These are phyloP conservation scores for Urocynchramus pylzowi DNA, from an alignment of 2,113 vertebrate genomes.

Conservation along the genomic window DNA sequence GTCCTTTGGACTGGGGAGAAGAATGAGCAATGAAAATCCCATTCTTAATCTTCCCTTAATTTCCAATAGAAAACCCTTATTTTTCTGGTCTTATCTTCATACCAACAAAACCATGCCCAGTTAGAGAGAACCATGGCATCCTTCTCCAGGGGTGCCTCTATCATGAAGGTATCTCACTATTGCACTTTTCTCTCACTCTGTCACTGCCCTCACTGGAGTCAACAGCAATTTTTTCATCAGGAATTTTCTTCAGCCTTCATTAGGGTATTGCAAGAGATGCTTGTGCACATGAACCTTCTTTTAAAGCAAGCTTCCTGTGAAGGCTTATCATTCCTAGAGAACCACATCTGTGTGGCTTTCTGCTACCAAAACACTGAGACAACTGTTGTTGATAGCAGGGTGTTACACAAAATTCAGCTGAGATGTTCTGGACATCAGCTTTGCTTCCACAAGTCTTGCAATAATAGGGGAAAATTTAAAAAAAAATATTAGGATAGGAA, in stretches of 20 bases:
- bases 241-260: neutral
- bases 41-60: neutral
- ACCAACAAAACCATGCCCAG: neutral
- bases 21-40: neutral
- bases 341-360: neutral
- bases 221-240: neutral
- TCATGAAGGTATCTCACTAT: neutral
- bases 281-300: neutral
- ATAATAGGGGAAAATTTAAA: neutral
- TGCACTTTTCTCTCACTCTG: neutral
- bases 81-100: neutral
- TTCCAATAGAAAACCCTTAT: neutral
- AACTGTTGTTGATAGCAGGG: neutral
- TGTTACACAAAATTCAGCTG: neutral
- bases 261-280: neutral
- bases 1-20: neutral
- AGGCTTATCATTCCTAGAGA: neutral
- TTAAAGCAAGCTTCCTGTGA: neutral
- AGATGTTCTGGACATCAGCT: neutral
- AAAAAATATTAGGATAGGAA: neutral
- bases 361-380: neutral
- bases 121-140: neutral
- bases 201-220: neutral
- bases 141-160: neutral
- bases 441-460: slow-evolving; percentile 23